phyloP scores from a whole-genome alignment of 2,113 vertebrate species.

The Petaurus breviceps region DNA sequence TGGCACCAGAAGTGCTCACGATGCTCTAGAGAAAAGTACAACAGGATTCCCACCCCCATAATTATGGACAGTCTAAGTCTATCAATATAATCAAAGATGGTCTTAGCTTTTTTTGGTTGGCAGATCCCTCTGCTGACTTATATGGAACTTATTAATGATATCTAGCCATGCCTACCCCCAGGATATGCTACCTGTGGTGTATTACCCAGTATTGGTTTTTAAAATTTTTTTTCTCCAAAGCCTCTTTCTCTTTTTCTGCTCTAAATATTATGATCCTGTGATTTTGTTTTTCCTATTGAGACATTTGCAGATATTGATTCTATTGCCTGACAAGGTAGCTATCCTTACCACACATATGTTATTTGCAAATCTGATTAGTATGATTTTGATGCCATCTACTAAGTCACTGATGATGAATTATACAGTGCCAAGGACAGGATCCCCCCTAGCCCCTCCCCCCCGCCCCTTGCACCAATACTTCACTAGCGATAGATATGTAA shows the following conservation, averaged over 20 bases:
- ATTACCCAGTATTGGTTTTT: not conserved
- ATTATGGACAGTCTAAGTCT: not conserved
- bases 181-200: not conserved
- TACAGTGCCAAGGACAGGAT: not conserved
- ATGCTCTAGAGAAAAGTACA: not conserved
- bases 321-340: not conserved
- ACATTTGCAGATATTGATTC: too few species aligned
- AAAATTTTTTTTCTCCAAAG: not conserved
- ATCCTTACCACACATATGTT: not conserved
- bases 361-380: not conserved
- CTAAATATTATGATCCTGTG: not conserved
- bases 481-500: not conserved
- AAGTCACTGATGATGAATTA: not conserved
- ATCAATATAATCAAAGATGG: not conserved
- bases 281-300: not conserved
- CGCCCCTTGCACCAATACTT: too few species aligned
- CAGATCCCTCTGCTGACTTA: not conserved
- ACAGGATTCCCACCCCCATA: not conserved
- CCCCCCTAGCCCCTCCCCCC: too few species aligned
- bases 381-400: not conserved
- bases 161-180: not conserved
- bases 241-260: not conserved
- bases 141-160: not conserved
- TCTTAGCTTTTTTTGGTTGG: not conserved
- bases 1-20: not conserved